Percentiles rank a stretch among this genome's conserved stretches.
These are phyloP conservation scores for Larimichthys crocea DNA, from an alignment of 2,113 vertebrate species.

Conservation along the genomic window DNA sequence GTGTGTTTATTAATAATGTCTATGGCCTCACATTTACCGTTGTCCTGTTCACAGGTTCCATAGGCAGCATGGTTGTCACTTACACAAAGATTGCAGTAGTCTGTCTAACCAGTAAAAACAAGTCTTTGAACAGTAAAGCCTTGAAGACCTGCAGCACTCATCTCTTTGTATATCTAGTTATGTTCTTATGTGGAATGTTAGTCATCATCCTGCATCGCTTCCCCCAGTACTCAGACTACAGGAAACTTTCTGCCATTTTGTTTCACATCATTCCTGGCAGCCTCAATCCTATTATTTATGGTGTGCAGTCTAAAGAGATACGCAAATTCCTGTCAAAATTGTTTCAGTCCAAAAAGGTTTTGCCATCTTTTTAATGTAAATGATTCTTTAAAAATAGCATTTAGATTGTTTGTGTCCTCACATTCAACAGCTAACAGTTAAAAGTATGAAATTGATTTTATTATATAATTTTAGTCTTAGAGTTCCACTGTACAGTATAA, in stretches of 20 bases:
- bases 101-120: slow-evolving; percentile 70
- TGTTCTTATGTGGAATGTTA: slow-evolving; percentile 17
- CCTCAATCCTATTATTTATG: slow-evolving; percentile 76
- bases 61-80: slow-evolving; percentile 67
- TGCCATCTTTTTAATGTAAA: neutral
- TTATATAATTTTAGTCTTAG: no score
- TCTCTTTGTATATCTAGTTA: slow-evolving; percentile 62
- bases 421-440: no score
- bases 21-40: slow-evolving; percentile 72
- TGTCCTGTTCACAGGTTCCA: slow-evolving; percentile 58
- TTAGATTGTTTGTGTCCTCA: no score
- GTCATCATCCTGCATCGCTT: slow-evolving; percentile 70
- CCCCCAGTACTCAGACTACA: slow-evolving; percentile 53
- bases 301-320: slow-evolving; percentile 65
- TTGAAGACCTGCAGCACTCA: slow-evolving; percentile 79
- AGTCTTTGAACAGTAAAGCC: slow-evolving; percentile 77
- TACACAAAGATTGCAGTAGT: slow-evolving; percentile 69
- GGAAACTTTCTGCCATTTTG: slow-evolving; percentile 63
- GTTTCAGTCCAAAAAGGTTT: neutral
- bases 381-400: no score
- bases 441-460: no score
- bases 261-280: slow-evolving; percentile 65
- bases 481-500: no score
- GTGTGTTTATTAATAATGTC: slow-evolving; percentile 68
- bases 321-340: slow-evolving; percentile 14